These are phyloP conservation scores for Anodontia alba DNA, from an alignment of 2,888 invertebrate genomes.

Conservation along the genomic window DNA sequence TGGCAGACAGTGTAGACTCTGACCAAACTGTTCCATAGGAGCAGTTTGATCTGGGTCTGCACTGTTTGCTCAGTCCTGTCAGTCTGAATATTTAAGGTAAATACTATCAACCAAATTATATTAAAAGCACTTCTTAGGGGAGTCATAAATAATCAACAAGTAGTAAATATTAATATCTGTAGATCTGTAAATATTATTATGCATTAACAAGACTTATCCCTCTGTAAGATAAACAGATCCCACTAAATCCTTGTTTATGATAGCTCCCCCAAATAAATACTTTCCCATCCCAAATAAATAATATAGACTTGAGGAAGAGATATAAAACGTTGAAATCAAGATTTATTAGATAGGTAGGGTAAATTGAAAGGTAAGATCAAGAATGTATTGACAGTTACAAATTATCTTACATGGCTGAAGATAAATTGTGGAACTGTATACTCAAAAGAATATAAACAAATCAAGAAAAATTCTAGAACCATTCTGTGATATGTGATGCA, in stretches of 20 bases:
- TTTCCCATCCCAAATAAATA: not conserved
- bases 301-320: not conserved
- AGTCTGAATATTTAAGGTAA: too few species aligned
- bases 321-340: not conserved
- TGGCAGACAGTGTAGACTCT: too few species aligned
- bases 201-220: slow-evolving; percentile 7
- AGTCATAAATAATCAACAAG: too few species aligned
- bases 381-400: not conserved
- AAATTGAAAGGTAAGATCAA: slow-evolving; percentile 1
- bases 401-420: not conserved
- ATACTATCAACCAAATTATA: too few species aligned
- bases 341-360: not conserved
- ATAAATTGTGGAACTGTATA: too few species aligned
- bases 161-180: not conserved
- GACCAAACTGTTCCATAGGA: too few species aligned
- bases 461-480: too few species aligned
- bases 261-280: not conserved
- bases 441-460: too few species aligned
- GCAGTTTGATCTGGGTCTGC: too few species aligned
- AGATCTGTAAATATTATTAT: not conserved
- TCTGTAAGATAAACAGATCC: not conserved
- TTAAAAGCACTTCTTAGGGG: too few species aligned
- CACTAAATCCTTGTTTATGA: not conserved
- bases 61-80: too few species aligned
- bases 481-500: too few species aligned